A percentile compares a stretch with the other conserved stretches of the same genome.
Conservation (phyloP, 2,888 invertebrate genomes). For the Ophraella communa region DNA sequence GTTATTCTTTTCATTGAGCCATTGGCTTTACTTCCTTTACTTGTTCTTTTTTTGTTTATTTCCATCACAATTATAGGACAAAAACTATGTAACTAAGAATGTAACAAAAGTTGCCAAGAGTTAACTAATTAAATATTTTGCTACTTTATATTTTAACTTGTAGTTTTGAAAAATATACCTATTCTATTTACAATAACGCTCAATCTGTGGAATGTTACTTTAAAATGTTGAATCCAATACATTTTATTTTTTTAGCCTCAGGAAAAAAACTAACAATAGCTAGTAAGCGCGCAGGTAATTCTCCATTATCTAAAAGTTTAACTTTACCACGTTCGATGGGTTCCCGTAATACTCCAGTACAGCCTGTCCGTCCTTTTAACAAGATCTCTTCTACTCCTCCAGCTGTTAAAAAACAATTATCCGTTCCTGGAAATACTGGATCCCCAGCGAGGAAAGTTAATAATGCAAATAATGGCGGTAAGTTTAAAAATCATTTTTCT, state of each 20-base stretch:
- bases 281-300: slow-evolving; percentile 71
- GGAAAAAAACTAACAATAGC: slow-evolving; percentile 81
- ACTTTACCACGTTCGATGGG: slow-evolving; percentile 88
- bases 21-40: too few species aligned
- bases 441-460: slow-evolving; percentile 68
- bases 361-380: slow-evolving; percentile 63
- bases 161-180: too few species aligned
- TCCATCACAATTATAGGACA: too few species aligned
- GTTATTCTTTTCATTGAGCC: too few species aligned
- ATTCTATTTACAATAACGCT: too few species aligned
- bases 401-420: slow-evolving; percentile 83
- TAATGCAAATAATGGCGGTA: slow-evolving; percentile 34
- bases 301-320: slow-evolving; percentile 79
- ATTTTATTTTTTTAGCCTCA: slow-evolving; percentile 65
- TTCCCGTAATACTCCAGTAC: slow-evolving; percentile 61
- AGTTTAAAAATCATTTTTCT: not conserved
- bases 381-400: slow-evolving; percentile 85
- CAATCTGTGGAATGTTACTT: too few species aligned
- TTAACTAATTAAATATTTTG: too few species aligned
- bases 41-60: too few species aligned
- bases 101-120: too few species aligned
- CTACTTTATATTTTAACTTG: too few species aligned
- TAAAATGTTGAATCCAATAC: too few species aligned
- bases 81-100: too few species aligned
- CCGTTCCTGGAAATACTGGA: slow-evolving; percentile 65